Evolutionary conservation across 2,888 invertebrate species (phyloP), one percentile per base, ranked within the genome.

Genomic region (Frankliniella fusca): DNA sequence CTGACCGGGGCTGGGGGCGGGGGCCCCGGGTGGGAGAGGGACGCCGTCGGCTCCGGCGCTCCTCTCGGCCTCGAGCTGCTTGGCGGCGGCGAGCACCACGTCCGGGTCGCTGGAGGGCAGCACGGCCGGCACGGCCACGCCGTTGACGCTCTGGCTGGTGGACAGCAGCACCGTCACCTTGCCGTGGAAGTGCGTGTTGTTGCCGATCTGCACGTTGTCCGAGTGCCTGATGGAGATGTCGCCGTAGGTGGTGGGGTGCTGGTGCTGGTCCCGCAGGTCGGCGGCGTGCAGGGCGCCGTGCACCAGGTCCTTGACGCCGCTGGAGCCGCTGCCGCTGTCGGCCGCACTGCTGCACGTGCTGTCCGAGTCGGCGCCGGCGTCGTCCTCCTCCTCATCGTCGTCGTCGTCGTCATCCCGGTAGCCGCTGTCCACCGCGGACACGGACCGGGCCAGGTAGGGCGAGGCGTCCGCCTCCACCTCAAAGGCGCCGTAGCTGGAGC

Each of bases 121-220:
- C 85, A 84, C 84, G 84, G 83, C 84, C 84, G 83, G 82, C 15
- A 81, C 82, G n/a, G 82, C 81, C 54, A 83, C 83, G 27, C 83
- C 83, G n/a, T 65, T 83, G 48, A 83, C 81, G n/a, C 70, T 82
- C 70, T 76, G 23, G 23, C 27, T 70, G 70, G 70, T 23, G 70
- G n/a, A 27, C 23, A 76, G 23, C 23, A 76, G 23, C 70, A 76
- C 23, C 10, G 70, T 76, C 23, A 76, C 70, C 23, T 23, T 23
- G 27, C 70, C 70, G 70, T 76, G 70, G 27, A 27, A 23, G 70
- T 76, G 70, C 70, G 70, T 76, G 27, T 76, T 76, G 70, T 76
- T 76, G 11, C 70, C 70, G 70, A 76, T 27, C 70, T 76, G 70
- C 27, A 76, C 70, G 11, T 76, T 23, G 70, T 23, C 27, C 27